phyloP scores from a whole-genome alignment of 2,113 vertebrate genomes.

The Planiliza haematocheilus region DNA sequence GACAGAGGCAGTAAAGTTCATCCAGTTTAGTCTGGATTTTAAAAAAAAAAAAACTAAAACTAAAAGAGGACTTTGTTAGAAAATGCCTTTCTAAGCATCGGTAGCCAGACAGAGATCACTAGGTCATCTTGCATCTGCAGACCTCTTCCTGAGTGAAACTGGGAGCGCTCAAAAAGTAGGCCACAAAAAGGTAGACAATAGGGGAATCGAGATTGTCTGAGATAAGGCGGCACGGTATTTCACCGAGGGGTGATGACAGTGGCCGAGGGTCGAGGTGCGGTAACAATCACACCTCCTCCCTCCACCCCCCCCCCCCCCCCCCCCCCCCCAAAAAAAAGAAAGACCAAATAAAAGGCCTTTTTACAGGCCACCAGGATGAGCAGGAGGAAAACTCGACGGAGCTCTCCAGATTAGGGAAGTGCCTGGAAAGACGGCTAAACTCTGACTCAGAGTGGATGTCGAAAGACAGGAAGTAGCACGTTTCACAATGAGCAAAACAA shows the following conservation, averaged over 20 bases:
- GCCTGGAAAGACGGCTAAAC: background rate
- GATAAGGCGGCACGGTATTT: conserved; percentile 41
- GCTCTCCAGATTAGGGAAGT: conserved; percentile 40
- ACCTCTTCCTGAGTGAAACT: conserved; percentile 69
- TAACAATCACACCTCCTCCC: background rate
- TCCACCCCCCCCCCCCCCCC: too few relatives aligned
- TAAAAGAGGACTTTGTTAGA: conserved; percentile 3
- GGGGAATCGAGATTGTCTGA: conserved; percentile 10
- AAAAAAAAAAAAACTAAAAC: too few relatives aligned
- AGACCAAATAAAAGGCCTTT: conserved; percentile 34
- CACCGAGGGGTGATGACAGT: conserved; percentile 36
- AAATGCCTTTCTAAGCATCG: conserved; percentile 52
- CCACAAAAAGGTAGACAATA: conserved; percentile 34
- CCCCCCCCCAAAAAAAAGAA: conserved; percentile 2
- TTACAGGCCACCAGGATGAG: conserved; percentile 40
- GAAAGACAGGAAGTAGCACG: conserved; percentile 19
- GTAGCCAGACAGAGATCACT: conserved; percentile 66
- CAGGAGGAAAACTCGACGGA: conserved; percentile 34
- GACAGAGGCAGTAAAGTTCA: too few relatives aligned
- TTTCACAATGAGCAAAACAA: background rate
- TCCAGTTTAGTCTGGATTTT: too few relatives aligned
- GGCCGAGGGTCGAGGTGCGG: conserved; percentile 16
- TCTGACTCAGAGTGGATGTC: background rate
- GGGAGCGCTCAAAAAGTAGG: conserved; percentile 15
- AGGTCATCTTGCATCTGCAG: conserved; percentile 77